Base-by-base conservation (phyloP, 2,113 vertebrate species). In the Chascanopsetta lugubris region DNA sequence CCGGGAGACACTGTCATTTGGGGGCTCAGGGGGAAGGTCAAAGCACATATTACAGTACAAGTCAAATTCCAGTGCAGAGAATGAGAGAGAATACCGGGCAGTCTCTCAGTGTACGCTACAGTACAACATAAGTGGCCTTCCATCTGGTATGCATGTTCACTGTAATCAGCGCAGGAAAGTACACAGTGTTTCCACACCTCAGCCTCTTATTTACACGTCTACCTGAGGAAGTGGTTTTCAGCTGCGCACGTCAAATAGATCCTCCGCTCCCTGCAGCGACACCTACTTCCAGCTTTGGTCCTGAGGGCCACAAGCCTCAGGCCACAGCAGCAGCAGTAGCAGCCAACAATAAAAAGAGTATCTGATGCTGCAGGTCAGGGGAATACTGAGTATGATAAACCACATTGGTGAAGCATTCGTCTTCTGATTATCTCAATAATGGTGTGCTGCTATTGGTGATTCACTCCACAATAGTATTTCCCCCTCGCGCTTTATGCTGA, bases 61-160 rank as follows among this genome's bases (percentile, higher is more conserved):
- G 43, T 56, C 42, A 24, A 62, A 82, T 80, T 68, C 73, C 59
- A 71, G 25, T 2, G 7, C 57, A 27, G 25, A 53, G 32, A 24
- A 42, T 40, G 65, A 58, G 69, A 32, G n/a, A 57, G 77, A 79
- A 72, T 18, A 69, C 43, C 29, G 3, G 25, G 24, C 43, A 17
- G 30, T 15, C 12, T 54, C 34, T 32, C n/a, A 2, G 43, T 38
- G 29, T 42, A 36, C 6, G 8, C 22, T 49, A 49, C 64, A 57
- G 42, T 47, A 21, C 60, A 66, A 47, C 73, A 83, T 72, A 68
- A 73, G 64, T 69, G 56, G n/a, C 34, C 30, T 58, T 61, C 79
- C 86, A 88, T 70, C 84, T 89, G 88, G 75, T 78, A 57, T 75
- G 64, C 26, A 30, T 10, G 77, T 43, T 72, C 80, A 81, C 86